These are phyloP conservation scores for Cinclus mexicanus DNA, from an alignment of 2,113 vertebrate species.

Conservation along the genomic window DNA sequence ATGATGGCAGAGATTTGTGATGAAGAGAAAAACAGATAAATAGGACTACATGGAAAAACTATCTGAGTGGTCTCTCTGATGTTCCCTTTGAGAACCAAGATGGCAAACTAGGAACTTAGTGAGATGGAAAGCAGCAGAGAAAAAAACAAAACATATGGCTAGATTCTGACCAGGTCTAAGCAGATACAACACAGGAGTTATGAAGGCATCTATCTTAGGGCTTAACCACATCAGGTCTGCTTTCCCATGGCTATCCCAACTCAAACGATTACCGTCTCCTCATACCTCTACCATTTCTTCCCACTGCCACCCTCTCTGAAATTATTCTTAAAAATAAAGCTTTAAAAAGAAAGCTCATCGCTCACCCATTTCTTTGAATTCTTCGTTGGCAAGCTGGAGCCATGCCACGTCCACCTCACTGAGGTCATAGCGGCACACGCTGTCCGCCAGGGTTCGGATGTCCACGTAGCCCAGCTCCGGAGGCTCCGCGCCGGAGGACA, in stretches of 20 bases:
- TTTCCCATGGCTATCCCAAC: background rate
- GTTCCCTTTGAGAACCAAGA: background rate
- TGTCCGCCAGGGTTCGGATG: slow-evolving; percentile 87
- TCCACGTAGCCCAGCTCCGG: slow-evolving; percentile 88
- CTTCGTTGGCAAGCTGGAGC: slow-evolving; percentile 87
- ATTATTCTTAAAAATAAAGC: background rate
- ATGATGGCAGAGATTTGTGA: accelerated
- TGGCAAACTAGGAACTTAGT: background rate
- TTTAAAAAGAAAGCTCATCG: background rate
- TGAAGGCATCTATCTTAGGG: accelerated
- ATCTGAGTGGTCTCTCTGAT: background rate
- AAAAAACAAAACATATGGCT: accelerated
- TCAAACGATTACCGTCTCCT: background rate
- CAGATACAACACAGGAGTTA: background rate
- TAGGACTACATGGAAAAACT: background rate
- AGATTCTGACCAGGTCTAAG: background rate
- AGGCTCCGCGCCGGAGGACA: slow-evolving; percentile 82
- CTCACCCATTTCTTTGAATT: slow-evolving; percentile 94
- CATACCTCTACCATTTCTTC: background rate
- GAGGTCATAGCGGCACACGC: slow-evolving; percentile 91
- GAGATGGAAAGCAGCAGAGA: background rate
- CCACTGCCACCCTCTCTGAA: background rate
- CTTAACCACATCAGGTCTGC: background rate
- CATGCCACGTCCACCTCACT: slow-evolving; percentile 88
- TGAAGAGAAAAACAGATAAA: background rate